Evolutionary conservation across 2,888 invertebrate genomes (phyloP), one percentile per base, ranked within the genome.

Genomic region (Melikaiella ostensackeni): DNA sequence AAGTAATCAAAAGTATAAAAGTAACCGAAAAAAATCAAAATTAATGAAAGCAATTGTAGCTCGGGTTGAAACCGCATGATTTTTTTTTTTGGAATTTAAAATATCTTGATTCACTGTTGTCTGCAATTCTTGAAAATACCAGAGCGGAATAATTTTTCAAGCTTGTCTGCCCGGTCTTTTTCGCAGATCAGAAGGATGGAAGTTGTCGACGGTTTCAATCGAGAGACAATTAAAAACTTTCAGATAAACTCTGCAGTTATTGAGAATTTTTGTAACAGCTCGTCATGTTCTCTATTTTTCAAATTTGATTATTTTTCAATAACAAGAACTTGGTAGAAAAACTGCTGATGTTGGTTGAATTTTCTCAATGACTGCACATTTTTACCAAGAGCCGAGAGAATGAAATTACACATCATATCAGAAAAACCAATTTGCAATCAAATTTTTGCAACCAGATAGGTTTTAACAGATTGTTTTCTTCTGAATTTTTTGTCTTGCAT

Each of bases 21-120:
- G 16, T 42, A 77, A 78, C 35, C 63, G 75, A 64, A 78, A 57
- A 74, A 70, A 75, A 74, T 50, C 74, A 73, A 76, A 70, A 42
- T 19, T 27, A 70, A 46, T 46, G n/a, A 75, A 42, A 77, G 46
- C 55, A 57, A 74, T 77, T 70, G 46, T 70, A 19, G 2, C 24
- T 50, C 70, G 50, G n/a, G 13, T 50, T 70, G 46, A 70, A 70
- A 70, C 30, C 30, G 30, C 55, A 13, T 33, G 33, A 50, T 33
- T n/a, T n/a, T 19, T 33, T 33, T 30, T 4, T 50, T 70, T 50
- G 11, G 1, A 46, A 46, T 50, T 70, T 33, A 11, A 33, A 70
- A 46, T 21, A 64, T 70, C 27, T 1, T 24, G 33, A 70, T 70
- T 70, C 21, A 50, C 70, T 66, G 24, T 46, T 63, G 33, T 33